These are phyloP conservation scores for Megalurothrips usitatus DNA, from an alignment of 2,888 invertebrate species.

Conservation along the genomic window DNA sequence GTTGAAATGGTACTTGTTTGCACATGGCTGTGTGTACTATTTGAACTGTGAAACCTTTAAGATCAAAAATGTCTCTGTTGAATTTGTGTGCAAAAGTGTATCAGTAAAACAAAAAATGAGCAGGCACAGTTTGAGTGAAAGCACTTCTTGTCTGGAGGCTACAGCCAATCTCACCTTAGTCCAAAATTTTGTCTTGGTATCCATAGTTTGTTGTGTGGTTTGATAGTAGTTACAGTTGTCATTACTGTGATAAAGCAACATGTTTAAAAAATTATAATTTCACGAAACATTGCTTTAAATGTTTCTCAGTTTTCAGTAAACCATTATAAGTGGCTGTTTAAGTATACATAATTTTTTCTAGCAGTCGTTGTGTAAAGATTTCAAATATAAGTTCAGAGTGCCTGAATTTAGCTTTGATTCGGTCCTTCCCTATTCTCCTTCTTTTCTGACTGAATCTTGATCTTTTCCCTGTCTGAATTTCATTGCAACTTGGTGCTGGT, in stretches of 20 bases:
- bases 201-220: constrained; percentile 3
- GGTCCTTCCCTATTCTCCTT: neutral
- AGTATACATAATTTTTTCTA: neutral
- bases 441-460: neutral
- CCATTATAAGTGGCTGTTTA: no score
- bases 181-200: neutral
- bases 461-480: constrained; percentile 21
- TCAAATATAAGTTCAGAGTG: neutral
- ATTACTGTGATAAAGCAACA: no score
- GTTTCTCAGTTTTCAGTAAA: no score
- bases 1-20: neutral
- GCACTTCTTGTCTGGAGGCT: neutral
- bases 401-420: neutral
- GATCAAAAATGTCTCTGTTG: neutral
- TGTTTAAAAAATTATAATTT: no score
- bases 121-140: neutral
- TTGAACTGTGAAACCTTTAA: neutral
- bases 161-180: neutral
- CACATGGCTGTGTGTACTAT: neutral
- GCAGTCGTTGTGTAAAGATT: neutral
- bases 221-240: neutral
- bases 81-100: neutral
- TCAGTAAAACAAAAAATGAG: neutral
- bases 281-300: no score
- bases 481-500: constrained; percentile 26